Conservation (phyloP, 2,888 invertebrate genomes). For the Volucella inanis region DNA sequence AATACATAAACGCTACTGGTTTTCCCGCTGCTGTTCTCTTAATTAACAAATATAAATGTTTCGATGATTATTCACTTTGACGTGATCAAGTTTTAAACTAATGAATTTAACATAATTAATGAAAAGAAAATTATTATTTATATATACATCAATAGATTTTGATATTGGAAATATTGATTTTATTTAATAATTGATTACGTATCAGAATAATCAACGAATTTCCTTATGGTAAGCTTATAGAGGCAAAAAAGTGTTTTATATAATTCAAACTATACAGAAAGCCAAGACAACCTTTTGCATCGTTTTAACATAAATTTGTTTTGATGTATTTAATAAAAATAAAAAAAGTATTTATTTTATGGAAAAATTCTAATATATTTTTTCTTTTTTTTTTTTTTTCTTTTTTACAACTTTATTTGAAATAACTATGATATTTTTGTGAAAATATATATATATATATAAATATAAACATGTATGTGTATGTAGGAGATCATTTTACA, state of each 20-base stretch:
- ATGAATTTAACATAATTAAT: background rate
- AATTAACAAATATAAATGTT: constrained; percentile 9
- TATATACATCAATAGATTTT: background rate
- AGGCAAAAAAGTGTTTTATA: constrained; percentile 20
- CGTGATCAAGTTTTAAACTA: background rate
- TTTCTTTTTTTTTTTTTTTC: constrained; percentile 61
- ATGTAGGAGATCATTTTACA: constrained; percentile 86
- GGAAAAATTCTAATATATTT: constrained; percentile 62
- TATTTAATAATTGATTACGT: background rate
- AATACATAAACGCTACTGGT: constrained; percentile 10
- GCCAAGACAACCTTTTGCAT: constrained; percentile 54
- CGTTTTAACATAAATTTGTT: constrained; percentile 40
- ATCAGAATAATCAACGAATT: constrained; percentile 15
- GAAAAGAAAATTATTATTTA: too few species aligned
- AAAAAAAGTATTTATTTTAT: constrained; percentile 27
- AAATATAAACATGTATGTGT: constrained; percentile 12
- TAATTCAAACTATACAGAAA: constrained; percentile 49
- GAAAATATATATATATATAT: constrained; percentile 30
- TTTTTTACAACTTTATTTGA: constrained; percentile 50
- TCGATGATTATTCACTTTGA: constrained; percentile 19
- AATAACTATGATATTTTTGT: constrained; percentile 27
- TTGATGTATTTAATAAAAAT: constrained; percentile 35
- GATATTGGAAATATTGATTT: background rate
- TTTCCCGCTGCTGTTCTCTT: constrained; percentile 16
- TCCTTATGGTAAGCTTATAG: constrained; percentile 34